Base-by-base conservation (phyloP, 2,113 vertebrate genomes). In the Spheniscus mendiculus region DNA sequence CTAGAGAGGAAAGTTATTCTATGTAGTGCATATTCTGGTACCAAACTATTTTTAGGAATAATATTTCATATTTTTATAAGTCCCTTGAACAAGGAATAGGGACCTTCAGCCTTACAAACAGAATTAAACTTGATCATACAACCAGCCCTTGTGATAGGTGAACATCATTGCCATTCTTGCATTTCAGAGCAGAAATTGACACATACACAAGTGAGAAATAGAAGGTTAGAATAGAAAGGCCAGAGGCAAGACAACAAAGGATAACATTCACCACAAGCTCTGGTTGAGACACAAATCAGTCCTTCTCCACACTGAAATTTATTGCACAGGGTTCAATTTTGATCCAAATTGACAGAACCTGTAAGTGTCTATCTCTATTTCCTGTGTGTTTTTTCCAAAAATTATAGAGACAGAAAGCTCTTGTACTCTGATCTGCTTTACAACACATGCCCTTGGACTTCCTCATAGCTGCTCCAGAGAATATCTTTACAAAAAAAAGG, bases 161-260 rank as follows among this genome's bases (percentile, higher is more conserved):
- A 32, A 27, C 29, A 34, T 16, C 0, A 0, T 3, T 55, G n/a
- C 5, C 6, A 16, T 25, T 27, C 69, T 61, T 69, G 23, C 5
- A 38, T 34, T 27, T 70, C 32, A 50, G 27, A 83, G 27, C 14
- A 67, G 70, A 27, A 83, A 58, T 0, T 45, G 38, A 45, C 50
- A 17, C 5, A 42, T 3, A 26, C 3, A 36, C 5, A n/a, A 71
- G 15, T 16, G 23, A 55, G 15, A 80, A 83, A 69, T 3, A 1
- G 29, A 67, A 86, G 4, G 6, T 40, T 56, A 74, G 20, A 52
- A 44, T 2, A 67, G 19, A 36, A 83, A 79, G 15, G 47, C 3
- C 26, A 74, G 45, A 67, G 42, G 10, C 16, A 69, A 69, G 49
- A 56, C 27, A 88, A 63, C 9, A 32, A 58, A 62, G 25, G 20